Base-by-base conservation (phyloP, 2,797 vertebrate species). In the Serranus cabrilla region DNA sequence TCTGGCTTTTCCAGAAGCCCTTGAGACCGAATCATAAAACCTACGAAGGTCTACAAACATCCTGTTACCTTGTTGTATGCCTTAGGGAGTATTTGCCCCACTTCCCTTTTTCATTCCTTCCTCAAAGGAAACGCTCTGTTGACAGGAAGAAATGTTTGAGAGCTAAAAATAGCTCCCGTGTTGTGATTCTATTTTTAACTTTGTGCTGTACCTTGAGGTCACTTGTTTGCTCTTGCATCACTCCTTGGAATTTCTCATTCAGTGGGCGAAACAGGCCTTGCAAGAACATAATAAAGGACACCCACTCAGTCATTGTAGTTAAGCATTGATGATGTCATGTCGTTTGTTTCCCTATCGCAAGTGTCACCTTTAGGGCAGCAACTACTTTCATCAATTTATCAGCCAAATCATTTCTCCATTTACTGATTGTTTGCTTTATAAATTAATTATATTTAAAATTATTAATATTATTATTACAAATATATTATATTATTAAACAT, bases 121-220 rank as follows among this genome's bases (percentile, higher is more conserved):
- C 55, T 63, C 25, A 80, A 39, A 51, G 42, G 49, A 65, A 79
- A 45, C 12, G 0, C 37, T 25, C 7, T 31, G 2, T 27, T 45
- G 2, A 45, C 2, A 16, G 51, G 37, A 27, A 58, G 49, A 46
- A n/a, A 12, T 37, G 51, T 60, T 62, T 6, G 8, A 40, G 54
- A 67, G 59, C 82, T 91, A 89, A 89, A 89, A 87, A 89, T 91
- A 90, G 74, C 71, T 23, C 25, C 4, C 4, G 27, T 66, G 60
- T 72, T 67, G 23, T 57, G 50, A 2, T 74, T 57, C 84, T 93
- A 83, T 91, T 91, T 88, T 91, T 87, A 90, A 78, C 74, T 60
- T 12, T 12, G 34, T 20, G 47, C 25, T 42, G 2, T 21, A 8
- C 43, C 31, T 1, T 51, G 7, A 34, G 5, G 7, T 31, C 6